Base-by-base conservation (phyloP, 2,797 vertebrate genomes). In the Poeciliopsis presidionis region DNA sequence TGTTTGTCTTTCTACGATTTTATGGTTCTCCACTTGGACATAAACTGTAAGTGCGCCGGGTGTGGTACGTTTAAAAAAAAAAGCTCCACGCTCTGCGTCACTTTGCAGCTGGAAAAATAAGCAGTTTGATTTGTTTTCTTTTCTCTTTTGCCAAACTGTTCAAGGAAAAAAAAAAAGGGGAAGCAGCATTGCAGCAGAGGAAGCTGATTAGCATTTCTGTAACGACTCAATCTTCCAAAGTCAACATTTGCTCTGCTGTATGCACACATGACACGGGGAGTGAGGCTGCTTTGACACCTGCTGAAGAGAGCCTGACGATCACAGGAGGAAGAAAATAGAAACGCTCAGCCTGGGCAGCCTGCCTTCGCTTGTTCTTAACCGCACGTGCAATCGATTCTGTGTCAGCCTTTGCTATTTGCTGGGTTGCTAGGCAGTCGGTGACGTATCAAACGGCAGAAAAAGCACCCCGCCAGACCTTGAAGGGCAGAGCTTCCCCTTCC, bases 401-500 rank as follows among this genome's bases (percentile, higher is more conserved):
- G 0, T 59, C 14, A 18, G 6, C 61, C 11, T 65, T 18, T 1
- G 6, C 33, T 84, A 30, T 46, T 46, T 73, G 11, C 46, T 33
- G 7, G 0, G 47, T 75, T 81, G 80, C 81, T 53, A 30, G 12
- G 12, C 5, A 22, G n/a, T 49, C 1, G 7, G 22, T 81, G 84
- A 90, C 25, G 33, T 55, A 0, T 13, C 25, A 73, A 51, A 33
- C 30, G 8, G 33, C 4, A 84, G 43, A 85, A 70, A 81, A 81
- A 83, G 80, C 28, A 69, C 20, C 0, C 0, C 9, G 11, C 7
- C 63, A 74, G 41, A 28, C 61, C 28, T 1, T 39, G 2, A 25
- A 78, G 74, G 41, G 53, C 74, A 83, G 73, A 83, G 79, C 86
- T 89, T 91, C 89, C 78, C n/a, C 76, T 89, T 90, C 74, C 83